These are phyloP conservation scores for Phalera bucephala DNA, from an alignment of 2,888 invertebrate species.

Conservation along the genomic window DNA sequence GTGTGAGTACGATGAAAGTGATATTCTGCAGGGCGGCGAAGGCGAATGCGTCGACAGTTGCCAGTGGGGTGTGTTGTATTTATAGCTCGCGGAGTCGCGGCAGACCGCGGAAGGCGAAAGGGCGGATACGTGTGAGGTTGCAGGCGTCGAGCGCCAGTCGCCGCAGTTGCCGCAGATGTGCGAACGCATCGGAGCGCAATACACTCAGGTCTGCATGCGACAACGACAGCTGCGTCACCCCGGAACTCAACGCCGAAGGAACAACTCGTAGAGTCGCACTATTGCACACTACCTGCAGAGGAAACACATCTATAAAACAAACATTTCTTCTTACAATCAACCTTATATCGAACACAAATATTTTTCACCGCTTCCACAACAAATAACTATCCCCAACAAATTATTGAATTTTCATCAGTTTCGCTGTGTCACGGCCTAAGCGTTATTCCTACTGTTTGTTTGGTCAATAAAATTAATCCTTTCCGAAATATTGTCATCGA, in stretches of 20 bases:
- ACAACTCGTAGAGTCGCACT: slow-evolving; percentile 92
- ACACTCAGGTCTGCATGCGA: slow-evolving; percentile 93
- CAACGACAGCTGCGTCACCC: slow-evolving; percentile 92
- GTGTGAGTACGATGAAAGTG: slow-evolving; percentile 86
- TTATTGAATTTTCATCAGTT: too few species aligned
- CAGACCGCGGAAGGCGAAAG: slow-evolving; percentile 93
- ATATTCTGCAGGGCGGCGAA: slow-evolving; percentile 93
- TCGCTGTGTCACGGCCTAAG: slow-evolving; percentile 49
- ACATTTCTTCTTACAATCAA: slow-evolving; percentile 16
- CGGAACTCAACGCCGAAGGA: slow-evolving; percentile 88
- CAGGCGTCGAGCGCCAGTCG: slow-evolving; percentile 94
- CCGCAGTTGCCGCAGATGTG: slow-evolving; percentile 89
- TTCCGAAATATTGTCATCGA: slow-evolving; percentile 52
- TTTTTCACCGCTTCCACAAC: slow-evolving; percentile 16
- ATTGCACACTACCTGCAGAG: slow-evolving; percentile 91
- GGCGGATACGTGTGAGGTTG: slow-evolving; percentile 91
- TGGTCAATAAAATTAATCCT: slow-evolving; percentile 73
- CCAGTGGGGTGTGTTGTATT: slow-evolving; percentile 93
- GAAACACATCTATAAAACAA: slow-evolving; percentile 8
- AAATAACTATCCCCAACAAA: slow-evolving; percentile 35
- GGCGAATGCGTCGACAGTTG: slow-evolving; percentile 91
- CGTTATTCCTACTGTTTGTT: slow-evolving; percentile 55
- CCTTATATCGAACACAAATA: slow-evolving; percentile 33
- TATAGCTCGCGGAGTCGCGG: slow-evolving; percentile 90
- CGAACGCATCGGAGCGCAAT: slow-evolving; percentile 92